Base-by-base conservation (phyloP, 2,888 invertebrate species). In the Notodonta ziczac region DNA sequence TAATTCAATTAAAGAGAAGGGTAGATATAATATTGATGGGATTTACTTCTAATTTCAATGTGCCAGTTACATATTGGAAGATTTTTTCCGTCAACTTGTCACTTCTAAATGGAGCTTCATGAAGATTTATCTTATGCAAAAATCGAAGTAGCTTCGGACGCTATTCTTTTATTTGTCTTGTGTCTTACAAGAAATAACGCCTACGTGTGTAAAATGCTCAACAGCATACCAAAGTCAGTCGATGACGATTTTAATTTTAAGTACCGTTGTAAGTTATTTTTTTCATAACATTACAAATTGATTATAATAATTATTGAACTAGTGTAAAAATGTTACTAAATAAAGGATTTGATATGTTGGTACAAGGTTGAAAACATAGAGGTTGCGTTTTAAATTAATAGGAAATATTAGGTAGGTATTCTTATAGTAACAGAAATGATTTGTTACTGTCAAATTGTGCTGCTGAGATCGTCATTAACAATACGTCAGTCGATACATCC, bases 361-460 rank as follows among this genome's bases (percentile, higher is more conserved):
- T 78, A 77, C 73, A 79, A 75, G 78, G 76, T 74, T 78, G 72
- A 73, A 72, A 69, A 60, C 65, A 67, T 69, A 74, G 70, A 76
- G 78, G 77, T 82, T 74, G 73, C 55, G 54, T 70, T 73, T 70
- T 62, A 57, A 56, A 54, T 59, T 59, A 60, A 50, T 64, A 40
- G 58, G 64, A 70, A 67, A 62, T 56, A 53, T 53, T 14, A 24
- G 24, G 24, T 24, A 24, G 24, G 24, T 24, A 24, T 24, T 24
- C 24, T 24, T 24, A 24, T 24, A 24, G 24, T 39, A n/a, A 55
- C n/a, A 42, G 4, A 35, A 40, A n/a, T 53, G 16, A 12, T 55
- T 7, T 8, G 13, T 14, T 55, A 55, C 14, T n/a, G 7, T 16
- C 42, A 6, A 56, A 50, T 35, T 35, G 35, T 6, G 56, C 13